These are phyloP conservation scores for Trochalopteron elliotii DNA, from an alignment of 2,113 vertebrate species.

Conservation along the genomic window DNA sequence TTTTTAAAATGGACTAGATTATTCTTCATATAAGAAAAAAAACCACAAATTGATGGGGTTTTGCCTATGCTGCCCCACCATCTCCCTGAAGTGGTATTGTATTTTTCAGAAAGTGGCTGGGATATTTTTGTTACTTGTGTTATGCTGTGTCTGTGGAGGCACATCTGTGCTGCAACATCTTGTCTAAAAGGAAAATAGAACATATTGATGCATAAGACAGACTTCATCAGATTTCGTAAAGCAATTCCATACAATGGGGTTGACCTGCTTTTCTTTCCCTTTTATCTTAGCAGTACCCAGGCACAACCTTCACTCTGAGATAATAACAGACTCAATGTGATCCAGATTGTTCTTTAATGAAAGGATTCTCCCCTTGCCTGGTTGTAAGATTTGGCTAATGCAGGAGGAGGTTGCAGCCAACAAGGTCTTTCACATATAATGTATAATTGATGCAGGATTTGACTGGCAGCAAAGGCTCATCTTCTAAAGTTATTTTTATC, in stretches of 20 bases:
- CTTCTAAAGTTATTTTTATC: conserved; percentile 10
- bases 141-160: neutral
- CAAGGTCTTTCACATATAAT: conserved; percentile 19
- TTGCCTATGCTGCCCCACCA: neutral
- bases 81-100: neutral
- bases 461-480: neutral
- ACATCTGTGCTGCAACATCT: neutral
- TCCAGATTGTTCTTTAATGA: conserved; percentile 24
- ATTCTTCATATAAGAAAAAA: neutral
- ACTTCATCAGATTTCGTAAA: neutral
- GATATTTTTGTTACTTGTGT: neutral
- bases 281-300: neutral
- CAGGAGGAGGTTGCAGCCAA: conserved; percentile 2
- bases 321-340: neutral
- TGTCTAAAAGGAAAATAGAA: neutral
- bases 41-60: neutral
- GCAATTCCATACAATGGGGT: neutral
- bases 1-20: neutral
- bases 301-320: neutral
- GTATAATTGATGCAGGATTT: conserved; percentile 23
- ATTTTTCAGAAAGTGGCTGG: neutral
- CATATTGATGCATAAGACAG: neutral
- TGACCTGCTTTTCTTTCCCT: neutral
- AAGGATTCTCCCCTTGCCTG: neutral
- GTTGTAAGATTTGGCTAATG: conserved; percentile 18